Percentiles rank a stretch among this genome's conserved stretches.
phyloP scores from a whole-genome alignment of 2,797 vertebrate species.

The Mus minutoides region DNA sequence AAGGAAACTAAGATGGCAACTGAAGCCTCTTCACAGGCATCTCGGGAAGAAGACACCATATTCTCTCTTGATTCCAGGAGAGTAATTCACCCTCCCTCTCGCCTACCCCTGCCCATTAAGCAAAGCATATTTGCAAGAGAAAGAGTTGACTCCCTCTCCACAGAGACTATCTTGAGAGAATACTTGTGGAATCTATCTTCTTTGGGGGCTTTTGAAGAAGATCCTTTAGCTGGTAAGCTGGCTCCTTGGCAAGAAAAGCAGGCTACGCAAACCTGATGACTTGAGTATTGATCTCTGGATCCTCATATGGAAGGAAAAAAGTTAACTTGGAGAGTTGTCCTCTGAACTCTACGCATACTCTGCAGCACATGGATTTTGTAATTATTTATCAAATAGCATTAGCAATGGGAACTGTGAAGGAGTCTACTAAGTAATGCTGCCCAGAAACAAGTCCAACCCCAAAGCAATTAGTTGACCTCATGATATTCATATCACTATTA shows the following conservation, averaged over 20 bases:
- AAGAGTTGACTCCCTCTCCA: constrained; percentile 40
- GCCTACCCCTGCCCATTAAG: not conserved
- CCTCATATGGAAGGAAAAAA: not conserved
- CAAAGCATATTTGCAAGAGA: constrained; percentile 25
- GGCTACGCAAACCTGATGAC: not conserved
- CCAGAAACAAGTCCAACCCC: constrained; percentile 40
- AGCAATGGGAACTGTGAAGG: constrained; percentile 52
- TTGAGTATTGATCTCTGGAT: not conserved
- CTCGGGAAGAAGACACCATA: constrained; percentile 60
- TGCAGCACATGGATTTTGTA: not conserved
- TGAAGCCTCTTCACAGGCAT: constrained; percentile 68
- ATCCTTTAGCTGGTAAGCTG: not conserved
- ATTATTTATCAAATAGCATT: constrained; percentile 52
- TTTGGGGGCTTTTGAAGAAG: constrained; percentile 60
- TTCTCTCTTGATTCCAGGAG: constrained; percentile 67
- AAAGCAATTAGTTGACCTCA: not conserved
- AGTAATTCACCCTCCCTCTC: constrained; percentile 30
- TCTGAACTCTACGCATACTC: not conserved
- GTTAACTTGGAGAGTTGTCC: not conserved
- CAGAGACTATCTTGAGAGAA: constrained; percentile 36
- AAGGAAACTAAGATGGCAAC: constrained; percentile 75
- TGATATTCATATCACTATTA: not conserved
- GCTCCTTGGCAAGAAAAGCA: not conserved
- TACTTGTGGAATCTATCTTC: constrained; percentile 68
- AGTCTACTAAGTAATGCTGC: constrained; percentile 45